A percentile compares a stretch with the other conserved stretches of the same genome.
Conservation (phyloP, 2,888 invertebrate genomes). For the Archaeoteleia sp. region DNA sequence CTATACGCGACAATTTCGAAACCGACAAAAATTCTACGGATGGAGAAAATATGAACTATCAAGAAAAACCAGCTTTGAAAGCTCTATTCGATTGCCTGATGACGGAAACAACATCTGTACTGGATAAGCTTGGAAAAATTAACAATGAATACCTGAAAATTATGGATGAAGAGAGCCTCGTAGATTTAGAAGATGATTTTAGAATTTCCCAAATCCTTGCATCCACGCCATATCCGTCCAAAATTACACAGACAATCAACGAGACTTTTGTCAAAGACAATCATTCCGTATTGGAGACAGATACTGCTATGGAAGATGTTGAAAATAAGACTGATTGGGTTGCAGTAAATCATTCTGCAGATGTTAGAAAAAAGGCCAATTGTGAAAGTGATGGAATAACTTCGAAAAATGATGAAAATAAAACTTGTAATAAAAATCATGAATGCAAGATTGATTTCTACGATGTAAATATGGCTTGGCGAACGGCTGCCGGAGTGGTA, state of each 20-base stretch:
- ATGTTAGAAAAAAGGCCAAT: background rate
- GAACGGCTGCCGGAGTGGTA: slow-evolving; percentile 74
- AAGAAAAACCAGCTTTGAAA: slow-evolving; percentile 57
- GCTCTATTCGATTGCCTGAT: slow-evolving; percentile 65
- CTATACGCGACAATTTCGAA: slow-evolving; percentile 65
- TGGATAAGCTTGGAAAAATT: slow-evolving; percentile 51
- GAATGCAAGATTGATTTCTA: slow-evolving; percentile 58
- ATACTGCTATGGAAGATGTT: background rate
- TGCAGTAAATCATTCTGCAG: background rate
- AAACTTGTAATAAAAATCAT: slow-evolving; percentile 6
- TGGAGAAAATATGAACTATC: slow-evolving; percentile 15
- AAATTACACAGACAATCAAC: background rate
- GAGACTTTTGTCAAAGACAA: background rate
- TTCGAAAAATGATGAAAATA: slow-evolving; percentile 7
- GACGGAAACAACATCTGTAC: slow-evolving; percentile 61
- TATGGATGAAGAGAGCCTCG: background rate
- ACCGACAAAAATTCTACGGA: slow-evolving; percentile 26
- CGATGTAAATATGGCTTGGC: slow-evolving; percentile 69
- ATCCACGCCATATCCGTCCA: slow-evolving; percentile 30
- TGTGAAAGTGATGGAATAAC: slow-evolving; percentile 3
- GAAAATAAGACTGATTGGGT: slow-evolving; percentile 22
- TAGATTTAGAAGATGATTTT: slow-evolving; percentile 13
- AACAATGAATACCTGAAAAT: slow-evolving; percentile 2
- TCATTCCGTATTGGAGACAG: too few relatives aligned
- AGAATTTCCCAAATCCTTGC: slow-evolving; percentile 9